Evolutionary conservation across 2,888 invertebrate species (phyloP).

Genomic region (Lottia scabra): DNA sequence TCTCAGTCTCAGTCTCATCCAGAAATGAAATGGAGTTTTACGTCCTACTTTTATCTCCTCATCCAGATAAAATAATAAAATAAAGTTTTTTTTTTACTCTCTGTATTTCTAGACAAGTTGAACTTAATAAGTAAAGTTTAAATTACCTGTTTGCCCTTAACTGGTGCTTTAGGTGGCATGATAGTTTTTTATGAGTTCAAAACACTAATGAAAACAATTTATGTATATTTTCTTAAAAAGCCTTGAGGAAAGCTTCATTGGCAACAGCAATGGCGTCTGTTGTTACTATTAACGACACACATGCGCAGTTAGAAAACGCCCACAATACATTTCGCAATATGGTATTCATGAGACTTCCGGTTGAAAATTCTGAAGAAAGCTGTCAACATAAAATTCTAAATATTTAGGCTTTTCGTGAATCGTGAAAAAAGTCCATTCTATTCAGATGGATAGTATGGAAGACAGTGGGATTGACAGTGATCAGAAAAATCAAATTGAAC

Average conservation of each 20-base stretch:
- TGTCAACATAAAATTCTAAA: not conserved
- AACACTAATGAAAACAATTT: no score
- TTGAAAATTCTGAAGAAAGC: not conserved
- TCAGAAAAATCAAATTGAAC: constrained; percentile 45
- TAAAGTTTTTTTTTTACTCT: no score
- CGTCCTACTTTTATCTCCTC: no score
- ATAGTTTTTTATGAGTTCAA: constrained; percentile 14
- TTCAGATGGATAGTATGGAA: constrained; percentile 56
- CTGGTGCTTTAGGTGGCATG: constrained; percentile 50
- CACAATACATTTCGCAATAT: not conserved
- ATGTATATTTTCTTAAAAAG: no score
- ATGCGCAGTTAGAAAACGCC: constrained; percentile 13
- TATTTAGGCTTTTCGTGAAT: not conserved
- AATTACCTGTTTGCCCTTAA: constrained; percentile 50
- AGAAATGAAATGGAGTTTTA: no score
- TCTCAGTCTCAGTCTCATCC: no score
- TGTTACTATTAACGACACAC: constrained; percentile 30
- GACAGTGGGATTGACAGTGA: constrained; percentile 66
- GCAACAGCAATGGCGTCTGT: constrained; percentile 23
- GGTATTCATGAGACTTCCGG: not conserved
- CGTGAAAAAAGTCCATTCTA: not conserved
- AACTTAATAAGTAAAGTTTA: not conserved
- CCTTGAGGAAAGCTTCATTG: not conserved
- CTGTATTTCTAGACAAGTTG: no score
- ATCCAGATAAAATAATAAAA: no score